Conservation (phyloP, 1,140 invertebrate genomes). For the Nylanderia fulva region DNA sequence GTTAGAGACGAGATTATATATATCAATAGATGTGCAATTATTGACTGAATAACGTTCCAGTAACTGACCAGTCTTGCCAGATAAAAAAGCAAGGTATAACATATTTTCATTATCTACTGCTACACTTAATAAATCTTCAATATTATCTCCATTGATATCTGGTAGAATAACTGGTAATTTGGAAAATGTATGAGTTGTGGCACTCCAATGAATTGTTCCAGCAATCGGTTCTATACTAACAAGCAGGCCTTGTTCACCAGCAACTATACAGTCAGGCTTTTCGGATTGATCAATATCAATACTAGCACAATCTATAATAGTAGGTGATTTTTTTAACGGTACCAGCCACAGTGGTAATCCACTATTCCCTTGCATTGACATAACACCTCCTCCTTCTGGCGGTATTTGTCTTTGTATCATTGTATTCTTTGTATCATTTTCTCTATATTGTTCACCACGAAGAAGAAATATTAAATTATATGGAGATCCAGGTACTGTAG, state of each 20-base stretch:
- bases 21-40: slow-evolving; percentile 84
- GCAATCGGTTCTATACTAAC: slow-evolving; percentile 90
- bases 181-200: slow-evolving; percentile 85
- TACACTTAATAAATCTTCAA: slow-evolving; percentile 88
- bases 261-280: slow-evolving; percentile 90
- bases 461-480: slow-evolving; percentile 91
- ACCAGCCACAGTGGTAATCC: slow-evolving; percentile 88
- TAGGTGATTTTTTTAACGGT: slow-evolving; percentile 88
- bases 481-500: slow-evolving; percentile 88
- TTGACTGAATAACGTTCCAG: slow-evolving; percentile 72
- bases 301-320: slow-evolving; percentile 89
- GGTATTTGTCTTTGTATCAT: slow-evolving; percentile 75
- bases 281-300: slow-evolving; percentile 90
- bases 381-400: slow-evolving; percentile 84
- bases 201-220: slow-evolving; percentile 89
- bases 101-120: slow-evolving; percentile 85
- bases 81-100: slow-evolving; percentile 88
- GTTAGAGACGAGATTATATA: slow-evolving; percentile 84
- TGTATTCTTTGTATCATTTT: slow-evolving; percentile 86
- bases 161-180: slow-evolving; percentile 90
- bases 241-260: slow-evolving; percentile 89
- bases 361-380: slow-evolving; percentile 85
- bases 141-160: slow-evolving; percentile 90
- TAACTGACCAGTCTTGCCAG: slow-evolving; percentile 87
- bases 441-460: slow-evolving; percentile 86